These are phyloP conservation scores for Neria commutata DNA, from an alignment of 2,888 invertebrate species.

Conservation along the genomic window DNA sequence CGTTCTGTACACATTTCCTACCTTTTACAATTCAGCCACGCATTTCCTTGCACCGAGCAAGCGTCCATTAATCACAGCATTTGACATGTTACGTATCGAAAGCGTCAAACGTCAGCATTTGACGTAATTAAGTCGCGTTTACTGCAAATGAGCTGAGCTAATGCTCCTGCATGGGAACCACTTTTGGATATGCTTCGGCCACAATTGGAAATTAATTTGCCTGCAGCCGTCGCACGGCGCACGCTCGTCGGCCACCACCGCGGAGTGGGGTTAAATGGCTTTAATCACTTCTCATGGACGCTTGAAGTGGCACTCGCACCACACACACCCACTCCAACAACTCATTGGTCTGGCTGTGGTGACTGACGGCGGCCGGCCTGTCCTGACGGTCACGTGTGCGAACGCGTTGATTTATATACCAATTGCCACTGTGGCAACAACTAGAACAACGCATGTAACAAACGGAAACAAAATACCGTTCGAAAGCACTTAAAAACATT, in stretches of 20 bases:
- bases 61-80: constrained; percentile 29
- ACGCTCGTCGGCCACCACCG: background rate
- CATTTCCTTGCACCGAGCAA: background rate
- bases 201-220: constrained; percentile 54
- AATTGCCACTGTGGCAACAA: constrained; percentile 49
- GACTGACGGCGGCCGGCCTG: background rate
- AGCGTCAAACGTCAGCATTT: constrained; percentile 36
- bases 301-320: constrained; percentile 22
- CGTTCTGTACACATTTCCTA: too few species aligned
- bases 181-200: constrained; percentile 3
- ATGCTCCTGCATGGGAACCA: constrained; percentile 19
- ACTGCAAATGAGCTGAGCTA: constrained; percentile 29
- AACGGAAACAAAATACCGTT: constrained; percentile 60
- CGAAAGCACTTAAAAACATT: constrained; percentile 58
- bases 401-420: constrained; percentile 52
- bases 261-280: constrained; percentile 52
- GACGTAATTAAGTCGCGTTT: constrained; percentile 38
- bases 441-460: constrained; percentile 40
- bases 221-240: constrained; percentile 13
- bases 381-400: constrained; percentile 43
- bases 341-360: background rate
- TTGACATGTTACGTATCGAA: constrained; percentile 31
- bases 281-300: constrained; percentile 51
- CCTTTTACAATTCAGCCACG: too few species aligned
- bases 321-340: constrained; percentile 6